Evolutionary conservation across 2,113 vertebrate species (phyloP), one percentile per base, ranked within the genome.

Genomic region (Aspiorhynchus laticeps): DNA sequence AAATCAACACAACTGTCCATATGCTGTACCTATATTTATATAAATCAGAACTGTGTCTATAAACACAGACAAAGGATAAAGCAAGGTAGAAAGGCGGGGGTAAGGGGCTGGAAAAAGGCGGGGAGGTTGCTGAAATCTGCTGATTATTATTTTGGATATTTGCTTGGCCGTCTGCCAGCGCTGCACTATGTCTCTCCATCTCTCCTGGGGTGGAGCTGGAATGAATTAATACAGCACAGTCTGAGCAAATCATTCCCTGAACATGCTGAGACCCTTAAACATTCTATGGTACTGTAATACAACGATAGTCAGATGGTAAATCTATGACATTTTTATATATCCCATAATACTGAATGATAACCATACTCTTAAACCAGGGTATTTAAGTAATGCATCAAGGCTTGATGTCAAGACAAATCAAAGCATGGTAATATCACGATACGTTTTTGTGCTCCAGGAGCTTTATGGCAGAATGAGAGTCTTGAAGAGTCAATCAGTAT

Each of bases 131-230:
- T 83, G 86, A 90, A 89, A 77, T 87, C 88, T 92, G 87, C 53
- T 86, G 82, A 86, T 86, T 89, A 86, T 87, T 91, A 87, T 87
- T 87, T 87, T 89, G 84, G 83, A 89, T 84, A 82, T 90, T 90
- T 88, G 84, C 75, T 83, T 92, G 92, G 91, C 90, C 73, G 67
- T 48, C 21, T 36, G 90, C 90, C 92, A 92, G 78, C 31, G 79
- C 91, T 89, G 80, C 26, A 79, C 63, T 84, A 56, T 85, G 91
- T 86, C 90, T 92, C 92, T 80, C 80, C 65, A 19, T 80, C 28
- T 74, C 69, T 91, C 87, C 19, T 87, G 89, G 90, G 91, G 91
- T 69, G 48, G 3, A 86, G 88, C 89, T 91, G 92, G 90, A 91
- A 92, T 93, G 26, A 28, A 83, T 83, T 83, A 83, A 71, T 67